Evolutionary conservation across 2,113 vertebrate genomes (phyloP), one percentile per base, ranked within the genome.

Genomic region (Labeo catla): DNA sequence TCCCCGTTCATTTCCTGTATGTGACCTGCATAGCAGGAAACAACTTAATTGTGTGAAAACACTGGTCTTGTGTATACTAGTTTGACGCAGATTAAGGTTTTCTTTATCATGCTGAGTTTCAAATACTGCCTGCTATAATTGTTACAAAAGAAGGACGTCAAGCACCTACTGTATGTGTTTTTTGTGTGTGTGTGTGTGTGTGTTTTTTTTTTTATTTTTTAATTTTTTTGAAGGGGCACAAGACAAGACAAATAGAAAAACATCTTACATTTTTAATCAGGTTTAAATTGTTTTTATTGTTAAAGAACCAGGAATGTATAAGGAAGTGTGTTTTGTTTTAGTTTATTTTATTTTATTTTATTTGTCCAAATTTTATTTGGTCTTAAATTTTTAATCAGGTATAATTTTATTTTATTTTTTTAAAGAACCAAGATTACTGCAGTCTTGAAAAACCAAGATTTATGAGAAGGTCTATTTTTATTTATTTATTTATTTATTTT

Each of bases 21-120:
- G 73, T 77, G 39, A 61, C 34, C 57, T 45, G 77, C 77, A 81
- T 34, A 73, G 57, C 79, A 65, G 57, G 68, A 76, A 82, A 76
- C 79, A 57, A 52, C 57, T 63, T 34, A 45, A 47, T 87, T 54
- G 52, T 61, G 52, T 68, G 45, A 45, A 70, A 49, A 61, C 39
- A 68, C 16, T 70, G 76, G 34, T 23, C 50, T 50, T 66, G 52
- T 63, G 63, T 66, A 79, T 45, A 78, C 45, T 36, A 43, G 28
- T 47, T 77, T 49, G 45, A 76, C 6, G 45, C 6, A 50, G 45
- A 76, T 50, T 23, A 23, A 50, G 1, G 65, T 15, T 74, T 76
- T 73, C 45, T 73, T n/a, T 45, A 23, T 74, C 45, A 23, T 74
- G 72, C n/a, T 49, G 45, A 50, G 11, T 50, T 76, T 76, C n/a